Evolutionary conservation across 2,797 vertebrate genomes (phyloP).

Genomic region (Garrulus glandarius): DNA sequence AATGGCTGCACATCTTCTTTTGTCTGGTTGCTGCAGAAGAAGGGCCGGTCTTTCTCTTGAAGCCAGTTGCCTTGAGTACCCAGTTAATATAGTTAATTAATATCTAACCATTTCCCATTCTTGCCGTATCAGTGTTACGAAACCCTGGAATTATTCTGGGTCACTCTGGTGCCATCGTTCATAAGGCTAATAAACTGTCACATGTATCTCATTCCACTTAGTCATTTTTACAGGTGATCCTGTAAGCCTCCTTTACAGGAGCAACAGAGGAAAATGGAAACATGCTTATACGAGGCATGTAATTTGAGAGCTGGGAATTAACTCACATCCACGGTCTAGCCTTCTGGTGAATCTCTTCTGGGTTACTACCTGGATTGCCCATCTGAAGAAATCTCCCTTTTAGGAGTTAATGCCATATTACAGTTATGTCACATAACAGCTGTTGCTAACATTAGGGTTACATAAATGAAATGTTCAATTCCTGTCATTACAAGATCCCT

Average conservation of each 20-base stretch:
- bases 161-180: conserved; percentile 19
- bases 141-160: conserved; percentile 45
- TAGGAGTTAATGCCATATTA: neutral
- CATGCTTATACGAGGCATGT: neutral
- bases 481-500: conserved; percentile 19
- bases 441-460: conserved; percentile 22
- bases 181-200: conserved; percentile 18
- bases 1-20: neutral
- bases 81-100: conserved; percentile 47
- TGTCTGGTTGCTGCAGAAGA: neutral
- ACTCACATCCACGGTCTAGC: neutral
- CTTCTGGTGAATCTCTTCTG: neutral
- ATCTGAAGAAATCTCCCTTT: neutral
- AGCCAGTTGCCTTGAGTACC: neutral
- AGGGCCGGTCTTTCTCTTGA: neutral
- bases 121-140: conserved; percentile 18
- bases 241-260: neutral
- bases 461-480: conserved; percentile 32
- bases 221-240: conserved; percentile 30
- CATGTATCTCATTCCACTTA: conserved; percentile 36
- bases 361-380: neutral
- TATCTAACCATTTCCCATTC: neutral
- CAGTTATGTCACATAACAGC: conserved; percentile 22
- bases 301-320: conserved; percentile 46
- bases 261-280: conserved; percentile 8